Evolutionary conservation across 2,888 invertebrate species (phyloP).

Genomic region (Lithophane socia): DNA sequence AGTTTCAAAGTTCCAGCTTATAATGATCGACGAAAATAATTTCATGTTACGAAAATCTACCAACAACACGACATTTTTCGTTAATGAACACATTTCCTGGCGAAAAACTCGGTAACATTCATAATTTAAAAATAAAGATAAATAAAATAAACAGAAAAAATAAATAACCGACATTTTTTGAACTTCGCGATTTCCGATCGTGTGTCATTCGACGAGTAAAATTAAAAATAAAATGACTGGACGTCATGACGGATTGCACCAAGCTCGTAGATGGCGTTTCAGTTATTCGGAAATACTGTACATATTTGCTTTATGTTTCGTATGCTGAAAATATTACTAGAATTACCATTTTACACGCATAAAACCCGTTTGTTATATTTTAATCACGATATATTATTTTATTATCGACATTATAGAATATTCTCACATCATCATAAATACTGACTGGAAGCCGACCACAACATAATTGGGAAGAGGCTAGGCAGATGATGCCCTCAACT

Average conservation of each 20-base stretch:
- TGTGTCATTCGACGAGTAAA: slow-evolving; percentile 1
- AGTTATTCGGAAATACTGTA: slow-evolving; percentile 41
- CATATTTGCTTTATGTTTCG: slow-evolving; percentile 8
- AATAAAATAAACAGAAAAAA: slow-evolving; percentile 24
- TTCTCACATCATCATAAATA: too few species aligned
- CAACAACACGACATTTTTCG: slow-evolving; percentile 9
- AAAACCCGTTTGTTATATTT: too few species aligned
- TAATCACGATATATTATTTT: too few species aligned
- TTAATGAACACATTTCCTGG: slow-evolving; percentile 23
- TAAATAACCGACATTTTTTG: slow-evolving; percentile 50
- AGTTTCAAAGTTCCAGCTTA: neutral
- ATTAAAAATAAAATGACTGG: slow-evolving; percentile 29
- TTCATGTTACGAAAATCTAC: slow-evolving; percentile 11
- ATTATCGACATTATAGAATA: too few species aligned
- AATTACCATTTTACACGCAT: too few species aligned
- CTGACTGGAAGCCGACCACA: neutral
- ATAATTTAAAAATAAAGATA: slow-evolving; percentile 1
- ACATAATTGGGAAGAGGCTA: neutral
- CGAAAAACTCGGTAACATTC: neutral
- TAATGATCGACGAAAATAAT: neutral
- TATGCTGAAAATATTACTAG: slow-evolving; percentile 6
- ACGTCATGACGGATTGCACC: slow-evolving; percentile 23
- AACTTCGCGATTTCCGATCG: slow-evolving; percentile 38
- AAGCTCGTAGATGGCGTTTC: slow-evolving; percentile 2
- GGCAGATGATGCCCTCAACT: neutral